Evolutionary conservation across 1,140 invertebrate genomes (phyloP), one percentile per base, ranked within the genome.

Genomic region (Meloidogyne floridensis): DNA sequence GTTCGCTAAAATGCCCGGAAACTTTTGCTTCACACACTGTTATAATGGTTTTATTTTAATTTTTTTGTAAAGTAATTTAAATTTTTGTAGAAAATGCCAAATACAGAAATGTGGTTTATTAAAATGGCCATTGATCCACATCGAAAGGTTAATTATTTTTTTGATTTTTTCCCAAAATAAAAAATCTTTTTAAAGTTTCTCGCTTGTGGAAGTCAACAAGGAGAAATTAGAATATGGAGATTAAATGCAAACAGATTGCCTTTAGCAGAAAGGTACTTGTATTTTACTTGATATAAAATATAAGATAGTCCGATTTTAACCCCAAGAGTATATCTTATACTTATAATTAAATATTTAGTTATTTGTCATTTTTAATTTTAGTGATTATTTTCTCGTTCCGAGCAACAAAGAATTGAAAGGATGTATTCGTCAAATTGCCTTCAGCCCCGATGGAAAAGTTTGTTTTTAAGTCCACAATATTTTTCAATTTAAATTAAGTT

Each of bases 1-100:
- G 84, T 18, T 72, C 84, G 15, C 51, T 75, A 11, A 74, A 71
- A 59, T 65, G 82, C 15, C 51, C 85, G 6, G 84, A 85, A 42
- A 85, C 85, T 5, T 85, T 84, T 71, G 84, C 78, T n/a, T 74
- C 77, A 13, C 84, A 84, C 13, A 82, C 79, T 18, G 84, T 74
- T 51, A 51, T 69, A 18, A 82, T 84, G 84, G 81, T 71, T n/a
- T 69, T 42, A 18, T 53, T 65, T 13, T 18, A 15, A 56, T 56
- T 10, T 59, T 32, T 32, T 74, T 5, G 20, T 6, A 74, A 18
- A 74, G 32, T 32, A 32, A 32, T 9, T 74, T 32, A 74, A 18
- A 18, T 15, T 74, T n/a, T 78, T 71, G 18, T 32, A 79, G 77
- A 74, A 76, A 15, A 83, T 83, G 82, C 82, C 82, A 11, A 75